These are phyloP conservation scores for Acanthochromis polyacanthus DNA, from an alignment of 2,113 vertebrate genomes.

Conservation along the genomic window DNA sequence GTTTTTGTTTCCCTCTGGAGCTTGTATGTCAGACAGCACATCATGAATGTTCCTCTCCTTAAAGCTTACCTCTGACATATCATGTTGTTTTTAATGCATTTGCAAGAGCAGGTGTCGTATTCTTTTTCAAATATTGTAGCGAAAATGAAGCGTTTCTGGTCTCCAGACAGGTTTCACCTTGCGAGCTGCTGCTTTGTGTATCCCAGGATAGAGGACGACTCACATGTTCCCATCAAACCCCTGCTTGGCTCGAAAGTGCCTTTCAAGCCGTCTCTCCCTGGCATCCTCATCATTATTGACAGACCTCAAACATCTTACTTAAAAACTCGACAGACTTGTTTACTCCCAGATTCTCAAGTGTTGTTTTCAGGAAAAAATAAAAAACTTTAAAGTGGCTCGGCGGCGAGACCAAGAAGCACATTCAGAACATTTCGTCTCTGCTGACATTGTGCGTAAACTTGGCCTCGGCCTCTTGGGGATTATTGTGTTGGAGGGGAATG, in stretches of 20 bases:
- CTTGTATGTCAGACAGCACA: conserved; percentile 6
- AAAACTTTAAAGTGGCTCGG: conserved; percentile 37
- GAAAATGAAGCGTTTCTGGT: not conserved
- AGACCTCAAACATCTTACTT: conserved; percentile 52
- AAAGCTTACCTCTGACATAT: not conserved
- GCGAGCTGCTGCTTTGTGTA: conserved; percentile 50
- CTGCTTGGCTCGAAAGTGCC: conserved; percentile 50
- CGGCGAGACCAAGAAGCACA: conserved; percentile 21
- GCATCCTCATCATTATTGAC: conserved; percentile 64
- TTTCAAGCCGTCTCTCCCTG: conserved; percentile 56
- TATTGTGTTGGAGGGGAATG: not conserved
- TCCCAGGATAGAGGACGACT: conserved; percentile 42
- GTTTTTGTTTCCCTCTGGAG: conserved; percentile 8
- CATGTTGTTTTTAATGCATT: conserved; percentile 14
- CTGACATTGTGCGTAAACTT: conserved; percentile 33
- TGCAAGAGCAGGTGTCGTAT: not conserved
- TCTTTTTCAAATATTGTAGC: not conserved
- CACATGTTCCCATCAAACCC: conserved; percentile 39
- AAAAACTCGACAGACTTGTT: conserved; percentile 31
- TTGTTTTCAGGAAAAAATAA: conserved; percentile 16
- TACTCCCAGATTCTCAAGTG: conserved; percentile 26
- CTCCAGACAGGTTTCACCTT: conserved; percentile 55
- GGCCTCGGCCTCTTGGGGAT: conserved; percentile 19
- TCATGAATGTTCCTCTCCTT: conserved; percentile 16
- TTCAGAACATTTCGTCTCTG: conserved; percentile 30